phyloP scores from a whole-genome alignment of 2,797 vertebrate genomes.

The Sebastes matsubarae region DNA sequence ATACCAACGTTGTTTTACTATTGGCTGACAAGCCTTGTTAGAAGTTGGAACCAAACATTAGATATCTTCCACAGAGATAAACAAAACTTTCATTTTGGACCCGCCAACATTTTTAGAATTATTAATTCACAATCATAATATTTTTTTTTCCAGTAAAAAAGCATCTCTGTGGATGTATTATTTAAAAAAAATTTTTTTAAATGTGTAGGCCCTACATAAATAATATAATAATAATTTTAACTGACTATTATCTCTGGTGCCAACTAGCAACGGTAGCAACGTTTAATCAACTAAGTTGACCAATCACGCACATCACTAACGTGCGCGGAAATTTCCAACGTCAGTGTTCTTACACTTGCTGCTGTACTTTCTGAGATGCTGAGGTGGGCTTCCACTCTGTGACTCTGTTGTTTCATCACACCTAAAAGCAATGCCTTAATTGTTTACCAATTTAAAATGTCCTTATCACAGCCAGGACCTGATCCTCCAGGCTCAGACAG shows the following conservation, averaged over 20 bases:
- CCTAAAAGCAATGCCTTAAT: background rate
- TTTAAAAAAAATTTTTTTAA: no score
- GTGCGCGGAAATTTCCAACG: background rate
- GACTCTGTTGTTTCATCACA: background rate
- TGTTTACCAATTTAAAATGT: slow-evolving; percentile 40
- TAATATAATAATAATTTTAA: no score
- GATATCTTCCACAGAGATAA: background rate
- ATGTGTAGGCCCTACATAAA: no score
- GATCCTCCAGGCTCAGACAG: background rate
- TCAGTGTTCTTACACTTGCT: background rate
- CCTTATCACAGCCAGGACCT: slow-evolving; percentile 26
- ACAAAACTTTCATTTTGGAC: background rate
- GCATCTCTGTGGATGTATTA: no score
- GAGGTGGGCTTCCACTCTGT: background rate
- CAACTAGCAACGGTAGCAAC: background rate
- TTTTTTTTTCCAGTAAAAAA: no score
- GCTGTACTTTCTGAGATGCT: background rate
- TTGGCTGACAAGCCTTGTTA: no score
- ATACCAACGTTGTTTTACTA: no score
- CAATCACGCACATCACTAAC: no score
- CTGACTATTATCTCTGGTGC: background rate
- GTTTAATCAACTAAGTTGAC: background rate
- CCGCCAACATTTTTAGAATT: no score
- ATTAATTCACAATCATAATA: no score
- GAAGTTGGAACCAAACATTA: no score